Percentiles rank a stretch among this genome's conserved stretches.
Conservation (phyloP, 2,888 invertebrate species). For the Lamellibrachia columna region DNA sequence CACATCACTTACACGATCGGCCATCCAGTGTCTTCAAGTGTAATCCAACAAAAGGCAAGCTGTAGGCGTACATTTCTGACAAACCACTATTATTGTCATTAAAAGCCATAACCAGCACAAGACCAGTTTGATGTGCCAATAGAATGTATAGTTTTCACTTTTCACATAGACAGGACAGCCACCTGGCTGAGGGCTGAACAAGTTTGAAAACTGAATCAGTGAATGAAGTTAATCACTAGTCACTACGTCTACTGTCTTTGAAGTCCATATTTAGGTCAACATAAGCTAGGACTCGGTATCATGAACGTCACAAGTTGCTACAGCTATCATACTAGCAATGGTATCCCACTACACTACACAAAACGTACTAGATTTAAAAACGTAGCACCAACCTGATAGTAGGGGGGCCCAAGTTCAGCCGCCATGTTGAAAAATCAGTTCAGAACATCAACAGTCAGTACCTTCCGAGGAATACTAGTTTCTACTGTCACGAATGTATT, state of each 20-base stretch:
- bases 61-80: not conserved
- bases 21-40: no score
- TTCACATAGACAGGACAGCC: not conserved
- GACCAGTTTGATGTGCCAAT: not conserved
- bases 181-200: not conserved
- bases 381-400: conserved; percentile 29
- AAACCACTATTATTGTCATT: not conserved
- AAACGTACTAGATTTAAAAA: not conserved
- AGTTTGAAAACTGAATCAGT: not conserved
- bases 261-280: not conserved
- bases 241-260: no score
- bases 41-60: no score
- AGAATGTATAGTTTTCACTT: not conserved
- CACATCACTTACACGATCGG: no score
- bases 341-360: not conserved
- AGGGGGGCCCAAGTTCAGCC: conserved; percentile 26
- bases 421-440: conserved; percentile 29
- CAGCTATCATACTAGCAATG: not conserved
- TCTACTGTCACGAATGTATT: not conserved
- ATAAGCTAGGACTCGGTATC: not conserved
- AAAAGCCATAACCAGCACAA: not conserved
- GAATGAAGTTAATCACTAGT: not conserved
- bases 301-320: not conserved
- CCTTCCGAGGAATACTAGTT: not conserved
- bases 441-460: conserved; percentile 24